These are phyloP conservation scores for Saimiri boliviensis DNA, from an alignment of 2,113 vertebrate genomes.

Conservation along the genomic window DNA sequence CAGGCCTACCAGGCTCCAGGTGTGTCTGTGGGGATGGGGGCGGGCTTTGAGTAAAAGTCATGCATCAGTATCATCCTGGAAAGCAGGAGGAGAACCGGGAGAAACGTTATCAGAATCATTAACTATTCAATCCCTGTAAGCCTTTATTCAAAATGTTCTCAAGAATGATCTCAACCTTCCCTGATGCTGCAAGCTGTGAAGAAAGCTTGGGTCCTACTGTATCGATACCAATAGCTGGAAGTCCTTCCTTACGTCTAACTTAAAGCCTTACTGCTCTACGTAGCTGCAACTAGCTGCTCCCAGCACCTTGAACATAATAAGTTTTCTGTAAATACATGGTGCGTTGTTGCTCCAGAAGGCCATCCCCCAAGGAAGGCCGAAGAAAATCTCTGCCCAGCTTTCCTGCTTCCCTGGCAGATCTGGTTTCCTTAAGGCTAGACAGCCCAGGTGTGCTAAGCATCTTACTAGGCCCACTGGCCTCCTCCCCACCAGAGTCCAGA, in stretches of 20 bases:
- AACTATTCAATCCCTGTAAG: conserved; percentile 25
- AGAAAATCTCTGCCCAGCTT: background rate
- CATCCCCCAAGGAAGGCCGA: accelerated
- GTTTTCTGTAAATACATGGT: background rate
- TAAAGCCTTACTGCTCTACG: background rate
- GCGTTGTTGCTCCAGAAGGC: background rate
- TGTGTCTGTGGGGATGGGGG: background rate
- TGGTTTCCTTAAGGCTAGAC: background rate
- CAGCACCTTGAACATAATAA: background rate
- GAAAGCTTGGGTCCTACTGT: background rate
- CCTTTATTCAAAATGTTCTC: conserved; percentile 45
- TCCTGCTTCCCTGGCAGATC: background rate
- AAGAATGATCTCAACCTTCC: conserved; percentile 33
- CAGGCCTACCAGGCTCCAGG: background rate
- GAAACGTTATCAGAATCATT: background rate
- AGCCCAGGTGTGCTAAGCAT: background rate
- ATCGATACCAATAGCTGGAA: background rate
- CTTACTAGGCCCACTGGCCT: background rate
- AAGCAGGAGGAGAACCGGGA: background rate
- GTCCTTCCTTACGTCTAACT: background rate
- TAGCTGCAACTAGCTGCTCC: background rate
- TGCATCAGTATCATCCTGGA: background rate
- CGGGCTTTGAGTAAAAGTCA: background rate
- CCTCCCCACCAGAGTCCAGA: background rate
- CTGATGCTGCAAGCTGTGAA: background rate